Evolutionary conservation across 2,797 vertebrate genomes (phyloP).

Genomic region (Acipenser oxyrinchus): DNA sequence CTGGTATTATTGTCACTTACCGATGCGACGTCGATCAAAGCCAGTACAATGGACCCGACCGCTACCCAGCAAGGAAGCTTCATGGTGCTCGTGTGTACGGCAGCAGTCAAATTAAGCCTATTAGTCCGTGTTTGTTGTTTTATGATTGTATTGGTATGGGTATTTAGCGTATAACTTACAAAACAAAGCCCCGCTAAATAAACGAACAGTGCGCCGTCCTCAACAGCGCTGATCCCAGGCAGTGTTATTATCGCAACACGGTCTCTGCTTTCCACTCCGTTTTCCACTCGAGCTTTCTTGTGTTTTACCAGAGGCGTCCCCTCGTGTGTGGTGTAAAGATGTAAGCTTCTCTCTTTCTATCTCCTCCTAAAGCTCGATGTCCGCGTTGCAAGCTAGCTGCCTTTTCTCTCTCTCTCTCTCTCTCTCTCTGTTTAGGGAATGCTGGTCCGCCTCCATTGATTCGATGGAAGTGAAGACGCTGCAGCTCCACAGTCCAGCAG

Average conservation of each 20-base stretch:
- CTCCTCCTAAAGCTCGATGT: no score
- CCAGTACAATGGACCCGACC: slow-evolving; percentile 39
- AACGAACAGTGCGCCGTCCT: neutral
- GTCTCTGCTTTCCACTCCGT: neutral
- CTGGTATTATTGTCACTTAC: slow-evolving; percentile 41
- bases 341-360: no score
- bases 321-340: no score
- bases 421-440: no score
- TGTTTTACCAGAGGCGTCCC: neutral
- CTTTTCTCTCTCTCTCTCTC: no score
- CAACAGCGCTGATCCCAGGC: neutral
- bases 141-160: no score
- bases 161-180: neutral
- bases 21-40: slow-evolving; percentile 52
- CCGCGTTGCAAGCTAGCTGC: no score
- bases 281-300: neutral
- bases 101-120: slow-evolving; percentile 24
- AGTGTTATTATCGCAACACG: neutral
- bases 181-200: slow-evolving; percentile 13
- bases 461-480: no score
- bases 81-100: slow-evolving; percentile 48
- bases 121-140: neutral
- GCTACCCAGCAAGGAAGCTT: slow-evolving; percentile 59
- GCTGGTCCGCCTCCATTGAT: no score
- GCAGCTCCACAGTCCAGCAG: no score